Conservation (phyloP, 1,140 invertebrate species). For the Caerostris extrusa region DNA sequence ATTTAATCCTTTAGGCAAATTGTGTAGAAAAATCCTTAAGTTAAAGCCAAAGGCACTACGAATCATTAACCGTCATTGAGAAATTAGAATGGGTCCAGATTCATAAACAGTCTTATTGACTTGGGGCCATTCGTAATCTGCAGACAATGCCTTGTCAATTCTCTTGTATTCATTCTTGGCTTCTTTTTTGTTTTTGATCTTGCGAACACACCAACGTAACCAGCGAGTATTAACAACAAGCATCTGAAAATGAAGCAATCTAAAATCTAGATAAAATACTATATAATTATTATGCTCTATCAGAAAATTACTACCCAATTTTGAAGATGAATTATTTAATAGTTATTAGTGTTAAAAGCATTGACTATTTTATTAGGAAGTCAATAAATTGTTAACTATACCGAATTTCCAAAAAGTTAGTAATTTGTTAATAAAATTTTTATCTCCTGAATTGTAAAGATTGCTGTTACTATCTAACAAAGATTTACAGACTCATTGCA, state of each 20-base stretch:
- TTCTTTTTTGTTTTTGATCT: constrained; percentile 72
- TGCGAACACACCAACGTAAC: constrained; percentile 45
- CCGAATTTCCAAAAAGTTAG: too few species aligned
- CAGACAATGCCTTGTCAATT: constrained; percentile 56
- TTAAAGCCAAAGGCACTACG: constrained; percentile 70
- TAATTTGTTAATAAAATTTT: too few species aligned
- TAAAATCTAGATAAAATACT: too few species aligned
- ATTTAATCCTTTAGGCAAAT: constrained; percentile 58
- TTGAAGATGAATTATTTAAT: not conserved
- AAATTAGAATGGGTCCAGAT: constrained; percentile 57
- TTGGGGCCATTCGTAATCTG: constrained; percentile 66
- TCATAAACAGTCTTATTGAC: constrained; percentile 52
- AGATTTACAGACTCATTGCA: too few species aligned
- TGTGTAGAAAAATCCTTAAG: constrained; percentile 67
- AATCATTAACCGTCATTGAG: constrained; percentile 71
- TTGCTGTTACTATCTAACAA: too few species aligned
- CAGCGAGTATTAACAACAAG: constrained; percentile 59
- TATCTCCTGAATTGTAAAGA: too few species aligned
- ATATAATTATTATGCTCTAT: too few species aligned
- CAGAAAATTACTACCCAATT: not conserved
- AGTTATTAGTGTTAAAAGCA: not conserved
- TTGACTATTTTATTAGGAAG: too few species aligned
- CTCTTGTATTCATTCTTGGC: constrained; percentile 73
- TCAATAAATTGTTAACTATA: too few species aligned
- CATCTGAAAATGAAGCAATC: constrained; percentile 26